Evolutionary conservation across 2,797 vertebrate species (phyloP), one percentile per base, ranked within the genome.

Genomic region (Erpetoichthys calabaricus): DNA sequence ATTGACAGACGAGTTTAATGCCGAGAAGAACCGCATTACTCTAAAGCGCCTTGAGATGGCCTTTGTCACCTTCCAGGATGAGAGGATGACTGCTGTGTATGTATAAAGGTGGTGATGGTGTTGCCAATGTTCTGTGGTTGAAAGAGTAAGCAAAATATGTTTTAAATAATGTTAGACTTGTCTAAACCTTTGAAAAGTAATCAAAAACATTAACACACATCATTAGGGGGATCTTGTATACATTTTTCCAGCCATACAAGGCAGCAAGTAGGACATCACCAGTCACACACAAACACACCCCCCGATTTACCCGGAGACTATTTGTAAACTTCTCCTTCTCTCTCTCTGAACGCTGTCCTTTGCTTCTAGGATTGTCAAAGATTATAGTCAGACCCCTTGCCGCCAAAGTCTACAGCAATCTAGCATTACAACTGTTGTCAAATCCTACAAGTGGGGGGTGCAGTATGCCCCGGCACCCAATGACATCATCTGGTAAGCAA

Each of bases 1-100:
- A 67, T 79, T 95, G 52, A 99, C 94, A 0, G 96, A 99, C 2
- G 95, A 96, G 69, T 98, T 98, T 67, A 95, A 96, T 0, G 94
- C 91, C 0, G 96, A 99, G 76, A 91, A 91, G 73, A 90, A 88
- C 68, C 89, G 88, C 3, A 89, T 98, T 63, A 69, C 67, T 0
- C 78, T 92, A 67, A 98, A 95, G 73, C 78, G 89, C 49, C 83
- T 99, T 4, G 91, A 93, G 69, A 82, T 94, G 51, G 87, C 91
- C 55, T 99, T 98, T 0, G 87, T 98, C 71, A 99, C 95, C 43
- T 97, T 98, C 73, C 90, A 94, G 63, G 92, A 97, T 0, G 83
- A 93, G 68, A 79, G 87, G 68, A 97, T 94, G 90, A 91, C 90
- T 0, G 85, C 87, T 47, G 86, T 87, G 96, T 99, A 81, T 93